Evolutionary conservation across 2,797 vertebrate genomes (phyloP), one percentile per base, ranked within the genome.

Genomic region (Anisognathus igniventris): DNA sequence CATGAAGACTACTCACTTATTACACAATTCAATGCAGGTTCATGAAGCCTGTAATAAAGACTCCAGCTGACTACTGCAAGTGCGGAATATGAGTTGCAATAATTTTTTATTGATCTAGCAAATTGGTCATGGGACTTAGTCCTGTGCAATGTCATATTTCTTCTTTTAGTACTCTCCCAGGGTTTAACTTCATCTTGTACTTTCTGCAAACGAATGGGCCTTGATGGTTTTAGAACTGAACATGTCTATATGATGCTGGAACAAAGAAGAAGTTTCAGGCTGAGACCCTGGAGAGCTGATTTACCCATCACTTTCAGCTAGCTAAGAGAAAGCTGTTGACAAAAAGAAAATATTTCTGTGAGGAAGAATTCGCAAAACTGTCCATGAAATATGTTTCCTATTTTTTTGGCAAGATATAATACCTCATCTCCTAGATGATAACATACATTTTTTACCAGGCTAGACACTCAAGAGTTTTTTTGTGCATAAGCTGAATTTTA

Each of bases 401-500:
- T 9, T 73, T 93, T 93, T 85, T 76, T 71, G 35, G 24, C 33
- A 86, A 82, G 57, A 54, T 80, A 82, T 53, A 76, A 61, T 89
- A 86, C 31, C 28, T 61, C 19, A 9, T 58, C 77, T 94, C 20
- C 48, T 81, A 25, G 56, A 82, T 90, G 68, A 75, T 77, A 58
- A 50, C 28, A 64, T 45, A 47, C 6, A 23, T 40, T 64, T 93
- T 89, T 93, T 89, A 62, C 56, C 35, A 72, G 21, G 18, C 23
- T 84, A 94, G 62, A 54, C 31, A 75, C 24, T 90, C 33, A 70
- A 67, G 54, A 37, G 7, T 19, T 70, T 79, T 89, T 91, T 88
- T 86, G 22, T 87, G 25, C 53, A 22, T 85, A 92, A 92, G 23
- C 50, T 87, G 81, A 91, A 85, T 90, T 93, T 90, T 94, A 96